Percentiles rank a stretch among this genome's conserved stretches.
phyloP scores from a whole-genome alignment of 2,888 invertebrate genomes.

The Lacanobia wlatinum region DNA sequence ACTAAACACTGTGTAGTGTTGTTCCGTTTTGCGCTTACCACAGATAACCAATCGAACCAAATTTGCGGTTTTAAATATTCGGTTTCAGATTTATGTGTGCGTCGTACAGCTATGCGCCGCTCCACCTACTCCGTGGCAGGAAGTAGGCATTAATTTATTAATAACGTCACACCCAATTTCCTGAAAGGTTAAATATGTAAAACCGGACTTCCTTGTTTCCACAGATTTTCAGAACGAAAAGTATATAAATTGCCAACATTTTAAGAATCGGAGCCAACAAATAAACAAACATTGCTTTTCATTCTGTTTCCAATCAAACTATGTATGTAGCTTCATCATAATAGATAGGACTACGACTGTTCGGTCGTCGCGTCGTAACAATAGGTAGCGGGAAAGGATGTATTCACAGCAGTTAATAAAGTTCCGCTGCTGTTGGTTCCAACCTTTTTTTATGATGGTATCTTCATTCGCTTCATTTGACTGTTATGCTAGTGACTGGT shows the following conservation, averaged over 20 bases:
- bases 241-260: not conserved
- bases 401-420: not conserved
- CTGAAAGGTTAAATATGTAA: not conserved
- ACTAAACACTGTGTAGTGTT: slow-evolving; percentile 40
- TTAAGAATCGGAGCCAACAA: not conserved
- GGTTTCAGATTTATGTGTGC: slow-evolving; percentile 11
- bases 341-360: not conserved
- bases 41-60: slow-evolving; percentile 23
- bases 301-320: not conserved
- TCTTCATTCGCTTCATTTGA: not conserved
- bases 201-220: not conserved
- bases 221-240: not conserved
- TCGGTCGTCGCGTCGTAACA: not conserved
- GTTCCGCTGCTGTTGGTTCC: not conserved
- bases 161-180: slow-evolving; percentile 18
- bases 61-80: slow-evolving; percentile 41
- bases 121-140: not conserved
- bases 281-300: not conserved
- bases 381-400: not conserved
- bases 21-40: not conserved
- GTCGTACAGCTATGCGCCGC: slow-evolving; percentile 7
- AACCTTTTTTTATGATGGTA: not conserved
- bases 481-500: no score
- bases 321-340: not conserved
- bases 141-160: slow-evolving; percentile 17